phyloP scores from a whole-genome alignment of 92 coral and sea anemone species.

The Phenganax stokvisi region DNA sequence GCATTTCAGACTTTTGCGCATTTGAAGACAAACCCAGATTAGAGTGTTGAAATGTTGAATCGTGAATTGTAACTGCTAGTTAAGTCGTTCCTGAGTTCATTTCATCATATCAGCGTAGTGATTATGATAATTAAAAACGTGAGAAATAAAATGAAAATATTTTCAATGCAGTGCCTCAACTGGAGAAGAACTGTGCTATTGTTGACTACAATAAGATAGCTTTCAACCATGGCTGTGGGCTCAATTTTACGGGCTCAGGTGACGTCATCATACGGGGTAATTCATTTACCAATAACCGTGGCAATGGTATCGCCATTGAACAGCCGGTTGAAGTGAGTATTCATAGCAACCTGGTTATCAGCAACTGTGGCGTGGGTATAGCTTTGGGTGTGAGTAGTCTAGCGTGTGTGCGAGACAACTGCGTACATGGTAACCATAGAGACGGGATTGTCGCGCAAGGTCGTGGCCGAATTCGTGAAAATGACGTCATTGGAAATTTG shows the following conservation, averaged over 20 bases:
- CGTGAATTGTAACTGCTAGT: no score
- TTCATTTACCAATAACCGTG: conserved; percentile 73
- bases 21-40: no score
- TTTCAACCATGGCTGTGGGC: conserved; percentile 84
- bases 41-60: no score
- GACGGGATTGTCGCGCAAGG: conserved; percentile 74
- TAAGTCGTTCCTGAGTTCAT: no score
- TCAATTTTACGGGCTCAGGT: conserved; percentile 78
- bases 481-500: conserved; percentile 77
- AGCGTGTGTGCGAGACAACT: conserved; percentile 81
- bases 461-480: conserved; percentile 78
- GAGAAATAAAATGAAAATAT: not conserved
- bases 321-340: conserved; percentile 87
- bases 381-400: conserved; percentile 62
- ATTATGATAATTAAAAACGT: not conserved
- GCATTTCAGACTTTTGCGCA: not conserved
- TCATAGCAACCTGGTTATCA: conserved; percentile 74
- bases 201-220: conserved; percentile 79
- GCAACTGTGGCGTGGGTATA: conserved; percentile 75
- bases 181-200: conserved; percentile 80
- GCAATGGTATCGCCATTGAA: conserved; percentile 80
- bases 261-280: conserved; percentile 80
- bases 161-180: conserved; percentile 63
- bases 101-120: no score
- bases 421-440: conserved; percentile 84